Percentiles rank a stretch among this genome's conserved stretches.
These are phyloP conservation scores for Zoanthus sansibaricus DNA, from an alignment of 92 coral and sea anemone species.

Conservation along the genomic window DNA sequence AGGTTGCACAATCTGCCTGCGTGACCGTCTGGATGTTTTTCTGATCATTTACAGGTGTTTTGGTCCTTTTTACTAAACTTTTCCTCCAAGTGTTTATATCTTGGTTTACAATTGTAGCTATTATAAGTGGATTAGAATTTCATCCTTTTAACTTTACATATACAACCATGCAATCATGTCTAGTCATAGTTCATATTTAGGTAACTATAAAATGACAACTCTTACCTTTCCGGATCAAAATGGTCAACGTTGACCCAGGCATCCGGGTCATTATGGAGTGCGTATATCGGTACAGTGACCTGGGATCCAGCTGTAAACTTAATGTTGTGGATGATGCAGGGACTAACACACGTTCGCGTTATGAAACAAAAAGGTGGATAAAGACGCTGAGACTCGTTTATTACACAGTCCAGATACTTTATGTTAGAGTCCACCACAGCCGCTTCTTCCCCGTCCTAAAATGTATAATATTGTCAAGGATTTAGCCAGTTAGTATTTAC, in stretches of 20 bases:
- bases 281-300: slow-evolving; percentile 22
- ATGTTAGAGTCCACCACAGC: not conserved
- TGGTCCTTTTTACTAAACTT: too few species aligned
- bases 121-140: too few species aligned
- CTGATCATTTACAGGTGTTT: too few species aligned
- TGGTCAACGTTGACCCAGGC: slow-evolving; percentile 23
- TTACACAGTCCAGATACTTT: slow-evolving; percentile 32
- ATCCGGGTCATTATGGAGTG: slow-evolving; percentile 28
- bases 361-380: slow-evolving; percentile 13
- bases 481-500: too few species aligned
- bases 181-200: too few species aligned
- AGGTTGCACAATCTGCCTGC: too few species aligned
- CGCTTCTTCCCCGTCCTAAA: slow-evolving; percentile 6
- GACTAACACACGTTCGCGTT: slow-evolving; percentile 10
- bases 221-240: slow-evolving; percentile 35
- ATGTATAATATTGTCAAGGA: not conserved
- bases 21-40: too few species aligned
- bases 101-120: too few species aligned
- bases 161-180: too few species aligned
- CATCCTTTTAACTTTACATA: too few species aligned
- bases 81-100: too few species aligned
- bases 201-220: not conserved
- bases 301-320: slow-evolving; percentile 15
- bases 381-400: slow-evolving; percentile 27
- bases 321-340: slow-evolving; percentile 23